Conservation (phyloP, 2,797 vertebrate species). For the Syndactyla subalaris region DNA sequence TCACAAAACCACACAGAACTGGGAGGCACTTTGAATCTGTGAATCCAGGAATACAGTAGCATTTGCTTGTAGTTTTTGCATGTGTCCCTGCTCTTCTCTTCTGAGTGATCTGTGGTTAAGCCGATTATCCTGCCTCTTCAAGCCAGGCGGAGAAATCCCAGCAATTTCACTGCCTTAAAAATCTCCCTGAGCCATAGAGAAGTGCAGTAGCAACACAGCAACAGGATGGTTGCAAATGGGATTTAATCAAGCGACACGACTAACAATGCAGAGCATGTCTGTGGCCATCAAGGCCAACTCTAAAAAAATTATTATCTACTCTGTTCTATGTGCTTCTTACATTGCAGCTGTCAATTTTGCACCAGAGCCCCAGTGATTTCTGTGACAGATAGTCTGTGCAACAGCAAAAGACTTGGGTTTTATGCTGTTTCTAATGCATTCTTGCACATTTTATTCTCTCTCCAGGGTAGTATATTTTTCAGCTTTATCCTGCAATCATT, state of each 20-base stretch:
- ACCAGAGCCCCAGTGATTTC: constrained; percentile 3
- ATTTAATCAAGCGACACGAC: background rate
- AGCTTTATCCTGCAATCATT: constrained; percentile 2
- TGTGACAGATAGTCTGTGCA: background rate
- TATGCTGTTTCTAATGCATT: background rate
- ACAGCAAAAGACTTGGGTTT: constrained; percentile 26
- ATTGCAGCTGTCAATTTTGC: background rate
- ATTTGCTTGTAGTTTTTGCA: background rate
- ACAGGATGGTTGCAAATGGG: background rate
- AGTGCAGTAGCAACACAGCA: background rate
- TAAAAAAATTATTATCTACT: background rate
- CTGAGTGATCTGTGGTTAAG: background rate
- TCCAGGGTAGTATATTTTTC: background rate
- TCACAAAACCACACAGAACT: background rate
- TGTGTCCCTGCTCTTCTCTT: background rate
- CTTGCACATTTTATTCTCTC: constrained; percentile 6
- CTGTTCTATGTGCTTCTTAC: background rate
- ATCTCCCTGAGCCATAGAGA: background rate
- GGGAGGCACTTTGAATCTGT: background rate
- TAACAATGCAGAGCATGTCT: background rate
- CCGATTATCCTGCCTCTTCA: background rate
- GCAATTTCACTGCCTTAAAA: background rate
- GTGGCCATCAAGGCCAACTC: background rate
- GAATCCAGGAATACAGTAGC: background rate
- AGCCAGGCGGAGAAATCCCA: background rate